Conservation (phyloP, 2,888 invertebrate genomes). For the Muschampia plurimacula region DNA sequence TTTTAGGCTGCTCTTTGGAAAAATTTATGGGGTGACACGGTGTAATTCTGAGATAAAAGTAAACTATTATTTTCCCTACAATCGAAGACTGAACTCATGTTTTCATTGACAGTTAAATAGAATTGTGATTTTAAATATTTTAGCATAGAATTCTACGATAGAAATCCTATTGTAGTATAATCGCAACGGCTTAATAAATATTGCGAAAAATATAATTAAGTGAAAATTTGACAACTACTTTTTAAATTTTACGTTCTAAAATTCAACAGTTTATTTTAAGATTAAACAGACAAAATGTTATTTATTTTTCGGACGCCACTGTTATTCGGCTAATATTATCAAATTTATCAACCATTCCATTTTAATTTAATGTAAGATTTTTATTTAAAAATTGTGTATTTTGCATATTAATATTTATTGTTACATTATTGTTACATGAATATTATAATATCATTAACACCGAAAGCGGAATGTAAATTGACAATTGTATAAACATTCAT, state of each 20-base stretch:
- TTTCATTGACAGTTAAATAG: background rate
- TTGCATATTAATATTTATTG: background rate
- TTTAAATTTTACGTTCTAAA: background rate
- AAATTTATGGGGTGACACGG: slow-evolving; percentile 63
- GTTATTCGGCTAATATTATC: background rate
- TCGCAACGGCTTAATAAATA: background rate
- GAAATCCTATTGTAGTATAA: background rate
- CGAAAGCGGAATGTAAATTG: slow-evolving; percentile 78
- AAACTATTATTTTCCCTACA: background rate
- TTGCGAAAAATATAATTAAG: background rate
- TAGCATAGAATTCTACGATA: background rate
- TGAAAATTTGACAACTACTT: background rate
- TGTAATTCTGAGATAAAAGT: slow-evolving; percentile 42
- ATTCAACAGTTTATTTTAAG: background rate
- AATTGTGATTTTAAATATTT: background rate
- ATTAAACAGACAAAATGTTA: background rate
- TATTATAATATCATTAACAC: slow-evolving; percentile 58
- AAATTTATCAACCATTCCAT: background rate
- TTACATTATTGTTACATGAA: background rate
- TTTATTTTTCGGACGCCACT: background rate
- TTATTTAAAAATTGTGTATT: background rate
- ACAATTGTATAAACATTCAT: slow-evolving; percentile 46
- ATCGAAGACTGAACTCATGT: background rate
- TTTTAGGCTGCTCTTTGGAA: slow-evolving; percentile 86
- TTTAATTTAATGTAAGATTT: background rate